phyloP scores from a whole-genome alignment of 2,113 vertebrate species.

The Crotalus horridus region DNA sequence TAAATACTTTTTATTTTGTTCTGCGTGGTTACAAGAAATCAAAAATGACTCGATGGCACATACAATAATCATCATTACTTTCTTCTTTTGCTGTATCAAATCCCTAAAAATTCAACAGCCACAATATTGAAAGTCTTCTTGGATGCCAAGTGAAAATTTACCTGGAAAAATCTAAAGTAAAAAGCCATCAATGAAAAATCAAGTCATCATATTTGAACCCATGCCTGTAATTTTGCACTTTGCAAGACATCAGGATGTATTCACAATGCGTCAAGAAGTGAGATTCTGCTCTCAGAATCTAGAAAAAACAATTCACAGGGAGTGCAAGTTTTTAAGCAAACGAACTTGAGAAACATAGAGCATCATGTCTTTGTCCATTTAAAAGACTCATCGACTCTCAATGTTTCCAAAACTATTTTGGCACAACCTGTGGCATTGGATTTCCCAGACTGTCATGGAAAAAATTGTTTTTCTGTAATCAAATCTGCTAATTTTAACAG shows the following conservation, averaged over 20 bases:
- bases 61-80: background rate
- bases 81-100: background rate
- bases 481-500: background rate
- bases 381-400: background rate
- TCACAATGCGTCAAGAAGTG: background rate
- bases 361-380: background rate
- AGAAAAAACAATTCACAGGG: background rate
- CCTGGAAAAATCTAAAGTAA: background rate
- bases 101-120: background rate
- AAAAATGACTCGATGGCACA: too few relatives aligned
- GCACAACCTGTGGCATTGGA: background rate
- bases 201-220: background rate
- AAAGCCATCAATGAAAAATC: background rate
- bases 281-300: background rate
- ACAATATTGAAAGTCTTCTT: background rate
- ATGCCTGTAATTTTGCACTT: background rate
- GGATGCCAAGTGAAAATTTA: background rate
- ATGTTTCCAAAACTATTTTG: background rate
- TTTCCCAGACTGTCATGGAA: background rate
- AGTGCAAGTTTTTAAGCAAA: background rate
- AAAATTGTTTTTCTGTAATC: background rate
- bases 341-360: background rate
- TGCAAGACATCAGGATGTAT: background rate
- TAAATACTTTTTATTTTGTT: background rate
- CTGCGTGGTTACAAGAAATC: background rate